These are phyloP conservation scores for Polyploca ridens DNA, from an alignment of 2,888 invertebrate genomes.

Conservation along the genomic window DNA sequence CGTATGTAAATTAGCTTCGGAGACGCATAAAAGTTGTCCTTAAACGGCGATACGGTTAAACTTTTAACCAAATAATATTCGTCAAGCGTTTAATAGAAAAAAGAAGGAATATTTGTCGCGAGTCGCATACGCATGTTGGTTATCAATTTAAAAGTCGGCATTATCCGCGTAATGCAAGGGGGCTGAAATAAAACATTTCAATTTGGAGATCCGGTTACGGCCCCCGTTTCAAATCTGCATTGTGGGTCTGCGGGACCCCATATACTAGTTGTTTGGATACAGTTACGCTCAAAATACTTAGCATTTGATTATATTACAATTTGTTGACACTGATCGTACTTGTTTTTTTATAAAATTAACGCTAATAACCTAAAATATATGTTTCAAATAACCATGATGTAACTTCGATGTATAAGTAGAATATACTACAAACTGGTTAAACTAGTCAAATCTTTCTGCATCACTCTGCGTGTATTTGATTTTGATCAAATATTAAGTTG, in stretches of 20 bases:
- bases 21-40: conserved; percentile 42
- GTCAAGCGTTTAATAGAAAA: conserved; percentile 51
- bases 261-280: conserved; percentile 76
- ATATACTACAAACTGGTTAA: too few relatives aligned
- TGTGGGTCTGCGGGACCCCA: conserved; percentile 80
- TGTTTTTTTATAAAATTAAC: too few relatives aligned
- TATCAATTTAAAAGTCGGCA: conserved; percentile 82
- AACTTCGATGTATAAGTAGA: too few relatives aligned
- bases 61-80: conserved; percentile 77
- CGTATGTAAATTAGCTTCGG: conserved; percentile 64
- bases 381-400: too few relatives aligned
- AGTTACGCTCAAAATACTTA: conserved; percentile 39
- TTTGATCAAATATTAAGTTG: background rate
- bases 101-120: conserved; percentile 60
- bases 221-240: conserved; percentile 78
- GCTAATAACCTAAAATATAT: too few relatives aligned
- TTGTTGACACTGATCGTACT: conserved; percentile 9
- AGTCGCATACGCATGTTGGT: conserved; percentile 71
- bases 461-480: too few relatives aligned
- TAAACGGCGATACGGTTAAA: conserved; percentile 77
- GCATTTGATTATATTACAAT: conserved; percentile 9
- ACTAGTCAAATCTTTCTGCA: too few relatives aligned
- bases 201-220: conserved; percentile 83
- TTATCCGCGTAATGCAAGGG: conserved; percentile 74
- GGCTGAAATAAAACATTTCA: conserved; percentile 83